Conservation (phyloP, 2,797 vertebrate species). For the Sylvilagus floridanus region DNA sequence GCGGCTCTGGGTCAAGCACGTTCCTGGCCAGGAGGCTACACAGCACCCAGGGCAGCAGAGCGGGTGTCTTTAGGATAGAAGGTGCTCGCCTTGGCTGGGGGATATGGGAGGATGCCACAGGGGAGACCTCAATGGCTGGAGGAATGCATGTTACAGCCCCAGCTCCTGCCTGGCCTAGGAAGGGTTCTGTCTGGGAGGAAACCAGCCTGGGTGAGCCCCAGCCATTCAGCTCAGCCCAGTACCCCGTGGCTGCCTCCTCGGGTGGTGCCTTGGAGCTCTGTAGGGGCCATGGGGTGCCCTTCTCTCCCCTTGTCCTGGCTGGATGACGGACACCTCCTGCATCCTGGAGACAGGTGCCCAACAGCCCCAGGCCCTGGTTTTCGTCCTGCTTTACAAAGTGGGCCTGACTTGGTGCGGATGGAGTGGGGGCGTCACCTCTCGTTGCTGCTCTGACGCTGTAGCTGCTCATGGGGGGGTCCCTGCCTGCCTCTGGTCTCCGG, state of each 20-base stretch:
- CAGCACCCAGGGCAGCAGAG: rapidly evolving
- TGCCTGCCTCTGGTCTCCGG: not conserved
- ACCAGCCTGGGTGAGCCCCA: not conserved
- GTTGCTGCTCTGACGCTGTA: rapidly evolving
- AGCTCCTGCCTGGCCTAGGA: not conserved
- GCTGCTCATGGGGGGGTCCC: not conserved
- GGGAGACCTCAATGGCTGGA: not conserved
- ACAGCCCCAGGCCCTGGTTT: not conserved
- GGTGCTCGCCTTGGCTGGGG: not conserved
- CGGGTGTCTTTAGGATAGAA: not conserved
- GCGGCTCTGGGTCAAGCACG: not conserved
- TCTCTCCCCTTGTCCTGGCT: not conserved
- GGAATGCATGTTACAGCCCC: not conserved
- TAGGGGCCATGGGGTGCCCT: too few species aligned
- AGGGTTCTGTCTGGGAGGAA: not conserved
- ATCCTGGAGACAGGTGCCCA: not conserved
- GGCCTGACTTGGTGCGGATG: not conserved
- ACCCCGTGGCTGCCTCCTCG: not conserved
- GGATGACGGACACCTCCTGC: not conserved
- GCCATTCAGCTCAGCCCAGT: not conserved
- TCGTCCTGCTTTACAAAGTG: not conserved
- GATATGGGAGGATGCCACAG: not conserved
- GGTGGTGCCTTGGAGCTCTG: rapidly evolving
- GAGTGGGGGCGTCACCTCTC: too few species aligned
- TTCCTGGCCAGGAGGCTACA: not conserved